Evolutionary conservation across 1,140 invertebrate species (phyloP).

Genomic region (Trypoxylus dichotomus): DNA sequence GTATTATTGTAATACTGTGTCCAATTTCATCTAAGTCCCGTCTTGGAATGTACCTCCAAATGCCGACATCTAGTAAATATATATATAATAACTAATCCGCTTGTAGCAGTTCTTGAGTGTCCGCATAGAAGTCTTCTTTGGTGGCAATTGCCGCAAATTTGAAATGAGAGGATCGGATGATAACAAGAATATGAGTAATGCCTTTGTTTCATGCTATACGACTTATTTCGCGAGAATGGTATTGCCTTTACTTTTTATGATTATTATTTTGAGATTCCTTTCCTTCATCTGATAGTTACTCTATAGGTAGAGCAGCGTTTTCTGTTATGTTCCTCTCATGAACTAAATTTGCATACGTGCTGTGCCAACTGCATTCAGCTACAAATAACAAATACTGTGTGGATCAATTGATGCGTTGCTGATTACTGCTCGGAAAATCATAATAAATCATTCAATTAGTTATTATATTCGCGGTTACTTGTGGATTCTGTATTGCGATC

Average conservation of each 20-base stretch:
- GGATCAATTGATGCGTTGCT: no score
- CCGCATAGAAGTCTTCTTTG: no score
- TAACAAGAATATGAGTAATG: constrained; percentile 19
- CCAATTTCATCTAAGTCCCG: no score
- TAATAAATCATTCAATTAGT: neutral
- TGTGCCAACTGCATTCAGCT: constrained; percentile 39
- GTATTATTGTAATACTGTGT: no score
- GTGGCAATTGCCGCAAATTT: no score
- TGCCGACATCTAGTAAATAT: no score
- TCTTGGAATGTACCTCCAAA: no score
- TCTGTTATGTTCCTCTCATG: constrained; percentile 39
- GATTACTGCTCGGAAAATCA: neutral
- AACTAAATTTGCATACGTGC: constrained; percentile 45
- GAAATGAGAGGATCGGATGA: no score
- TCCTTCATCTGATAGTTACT: constrained; percentile 39
- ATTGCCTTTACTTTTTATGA: neutral
- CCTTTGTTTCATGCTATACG: neutral
- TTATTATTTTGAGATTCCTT: constrained; percentile 37
- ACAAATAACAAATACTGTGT: neutral
- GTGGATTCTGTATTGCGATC: neutral
- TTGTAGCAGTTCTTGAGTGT: no score
- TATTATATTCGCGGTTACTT: constrained; percentile 25
- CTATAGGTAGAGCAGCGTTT: constrained; percentile 40
- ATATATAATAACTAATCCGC: no score
- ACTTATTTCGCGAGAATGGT: constrained; percentile 17